Conservation (phyloP, 2,797 vertebrate species). For the Podarcis siculus region DNA sequence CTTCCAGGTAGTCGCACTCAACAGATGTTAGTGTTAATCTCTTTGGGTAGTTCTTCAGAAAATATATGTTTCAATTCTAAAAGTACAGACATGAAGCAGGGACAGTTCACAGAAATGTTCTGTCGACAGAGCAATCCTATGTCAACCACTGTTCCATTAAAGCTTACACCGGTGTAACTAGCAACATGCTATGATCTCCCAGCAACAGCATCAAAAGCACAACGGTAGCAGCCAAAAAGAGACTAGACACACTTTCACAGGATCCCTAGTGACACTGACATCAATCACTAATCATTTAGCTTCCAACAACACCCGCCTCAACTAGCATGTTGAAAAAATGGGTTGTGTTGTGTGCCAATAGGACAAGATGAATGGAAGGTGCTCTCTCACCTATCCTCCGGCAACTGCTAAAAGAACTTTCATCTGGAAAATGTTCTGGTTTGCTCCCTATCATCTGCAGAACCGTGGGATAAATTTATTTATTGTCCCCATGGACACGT, state of each 20-base stretch:
- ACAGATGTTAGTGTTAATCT: background rate
- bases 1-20: slow-evolving; percentile 5
- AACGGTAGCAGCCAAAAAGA: background rate
- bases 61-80: background rate
- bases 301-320: background rate
- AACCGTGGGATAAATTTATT: background rate
- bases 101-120: background rate
- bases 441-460: background rate
- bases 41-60: slow-evolving; percentile 4
- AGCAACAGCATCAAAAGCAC: background rate
- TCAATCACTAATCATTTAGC: background rate
- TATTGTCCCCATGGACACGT: background rate
- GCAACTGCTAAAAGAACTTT: background rate
- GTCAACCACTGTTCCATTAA: background rate
- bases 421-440: slow-evolving; percentile 11
- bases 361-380: background rate
- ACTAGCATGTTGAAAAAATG: background rate
- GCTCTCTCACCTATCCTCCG: background rate
- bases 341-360: background rate
- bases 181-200: background rate
- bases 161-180: background rate
- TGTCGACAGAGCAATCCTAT: background rate
- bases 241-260: background rate
- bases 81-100: background rate
- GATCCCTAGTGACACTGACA: background rate